phyloP scores from a whole-genome alignment of 1,140 invertebrate species.

The Potamilus streckersoni region DNA sequence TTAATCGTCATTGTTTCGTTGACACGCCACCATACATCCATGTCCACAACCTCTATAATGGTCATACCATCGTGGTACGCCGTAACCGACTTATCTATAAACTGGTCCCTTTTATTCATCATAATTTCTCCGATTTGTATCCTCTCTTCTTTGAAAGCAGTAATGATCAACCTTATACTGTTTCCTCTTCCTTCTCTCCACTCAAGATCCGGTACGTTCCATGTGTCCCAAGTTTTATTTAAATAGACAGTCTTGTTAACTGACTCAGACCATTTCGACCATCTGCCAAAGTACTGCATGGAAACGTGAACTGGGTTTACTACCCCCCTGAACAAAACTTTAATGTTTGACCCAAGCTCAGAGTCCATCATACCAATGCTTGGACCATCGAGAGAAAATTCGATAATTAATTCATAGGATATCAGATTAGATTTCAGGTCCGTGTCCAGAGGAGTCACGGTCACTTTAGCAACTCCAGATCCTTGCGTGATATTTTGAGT shows the following conservation, averaged over 20 bases:
- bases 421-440: not conserved
- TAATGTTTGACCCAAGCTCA: slow-evolving; percentile 37
- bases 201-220: slow-evolving; percentile 39
- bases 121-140: not conserved
- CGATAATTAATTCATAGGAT: slow-evolving; percentile 16
- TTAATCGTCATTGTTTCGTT: slow-evolving; percentile 32
- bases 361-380: slow-evolving; percentile 37
- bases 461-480: not conserved
- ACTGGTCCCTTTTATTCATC: slow-evolving; percentile 1
- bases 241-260: slow-evolving; percentile 11
- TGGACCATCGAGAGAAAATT: slow-evolving; percentile 31
- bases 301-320: slow-evolving; percentile 16
- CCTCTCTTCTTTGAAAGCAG: not conserved
- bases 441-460: not conserved
- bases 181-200: slow-evolving; percentile 33
- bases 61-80: slow-evolving; percentile 24
- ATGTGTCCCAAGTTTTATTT: not conserved
- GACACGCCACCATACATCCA: slow-evolving; percentile 49
- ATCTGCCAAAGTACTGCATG: slow-evolving; percentile 28
- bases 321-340: slow-evolving; percentile 12
- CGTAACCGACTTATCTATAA: not conserved
- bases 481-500: not conserved
- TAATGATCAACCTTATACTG: slow-evolving; percentile 13
- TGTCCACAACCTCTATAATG: slow-evolving; percentile 40
- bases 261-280: slow-evolving; percentile 10